Base-by-base conservation (phyloP, 2,888 invertebrate species). In the Drosophila mayaguana region DNA sequence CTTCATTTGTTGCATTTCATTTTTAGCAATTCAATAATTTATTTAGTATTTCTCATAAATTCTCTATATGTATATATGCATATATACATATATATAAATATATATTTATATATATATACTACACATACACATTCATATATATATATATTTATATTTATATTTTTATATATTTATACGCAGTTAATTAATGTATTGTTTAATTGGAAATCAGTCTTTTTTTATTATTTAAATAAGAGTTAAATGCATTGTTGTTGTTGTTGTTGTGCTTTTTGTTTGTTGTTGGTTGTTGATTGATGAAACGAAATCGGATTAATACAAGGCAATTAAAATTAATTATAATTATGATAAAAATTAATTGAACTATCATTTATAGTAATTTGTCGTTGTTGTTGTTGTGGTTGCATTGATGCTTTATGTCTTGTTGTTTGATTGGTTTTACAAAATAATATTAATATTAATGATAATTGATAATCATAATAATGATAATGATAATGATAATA, bases 121-220 rank as follows among this genome's bases (percentile, higher is more conserved):
- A 28, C 28, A 22, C 22, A 22, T 22, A 22, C 22, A 28, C 5
- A 64, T 75, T 46, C 62, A 59, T 67, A 55, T 74, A 63, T 61
- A 48, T 63, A 67, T 80, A 67, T 68, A 55, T 66, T 20, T 64
- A 62, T 71, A 53, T 75, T 65, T 80, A 22, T 82, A 59, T 70
- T 56, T 77, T 53, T 75, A 72, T 32, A 32, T 32, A 32, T 36
- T 76, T 81, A 69, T 84, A 81, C 65, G 85, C 80, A 84, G 83
- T 82, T 85, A 83, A 82, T 78, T 80, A 85, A 83, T 83, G 80
- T 85, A 85, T 86, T 90, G 87, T 88, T 91, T 91, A 92, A 91
- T 91, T 92, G 89, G 92, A 92, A 92, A 92, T 92, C 92, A 92
- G 92, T 92, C 92, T 92, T 92, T 91, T 91, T 92, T 91, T 91